These are phyloP conservation scores for Lordiphosa stackelbergi DNA, from an alignment of 1,140 invertebrate genomes.

Conservation along the genomic window DNA sequence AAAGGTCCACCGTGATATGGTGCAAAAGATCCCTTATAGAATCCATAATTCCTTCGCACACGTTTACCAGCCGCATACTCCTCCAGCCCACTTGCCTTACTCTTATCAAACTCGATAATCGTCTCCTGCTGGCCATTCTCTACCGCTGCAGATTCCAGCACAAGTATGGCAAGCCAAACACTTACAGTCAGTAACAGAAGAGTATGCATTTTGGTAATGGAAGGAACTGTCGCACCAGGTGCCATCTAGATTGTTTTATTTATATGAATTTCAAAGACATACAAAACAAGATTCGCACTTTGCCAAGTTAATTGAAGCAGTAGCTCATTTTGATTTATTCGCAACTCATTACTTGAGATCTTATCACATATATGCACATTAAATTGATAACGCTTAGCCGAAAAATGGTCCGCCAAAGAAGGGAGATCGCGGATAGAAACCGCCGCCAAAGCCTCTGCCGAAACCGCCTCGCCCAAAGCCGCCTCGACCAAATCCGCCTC, in stretches of 20 bases:
- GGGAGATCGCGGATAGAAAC: conserved; percentile 11
- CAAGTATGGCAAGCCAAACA: conserved; percentile 10
- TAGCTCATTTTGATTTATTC: conserved; percentile 42
- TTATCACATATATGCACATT: conserved; percentile 41
- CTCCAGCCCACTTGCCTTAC: neutral
- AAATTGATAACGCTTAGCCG: conserved; percentile 43
- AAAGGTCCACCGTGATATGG: neutral
- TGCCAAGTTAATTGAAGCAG: conserved; percentile 36
- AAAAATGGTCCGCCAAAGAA: conserved; percentile 39
- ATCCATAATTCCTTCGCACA: conserved; percentile 24
- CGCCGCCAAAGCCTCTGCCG: conserved; percentile 20
- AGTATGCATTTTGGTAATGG: conserved; percentile 18
- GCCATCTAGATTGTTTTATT: conserved; percentile 6
- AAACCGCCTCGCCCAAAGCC: conserved; percentile 20
- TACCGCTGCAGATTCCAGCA: conserved; percentile 4
- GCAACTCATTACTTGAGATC: conserved; percentile 31
- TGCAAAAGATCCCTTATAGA: conserved; percentile 5
- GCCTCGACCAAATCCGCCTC: conserved; percentile 15
- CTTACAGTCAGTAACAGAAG: conserved; percentile 16
- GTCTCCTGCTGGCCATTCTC: neutral
- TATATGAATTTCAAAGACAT: conserved; percentile 13
- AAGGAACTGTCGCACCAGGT: neutral
- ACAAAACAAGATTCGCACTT: conserved; percentile 23
- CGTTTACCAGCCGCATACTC: conserved; percentile 8
- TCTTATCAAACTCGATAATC: neutral